These are phyloP conservation scores for Heteromormyrus szaboi DNA, from an alignment of 2,797 vertebrate genomes.

Conservation along the genomic window DNA sequence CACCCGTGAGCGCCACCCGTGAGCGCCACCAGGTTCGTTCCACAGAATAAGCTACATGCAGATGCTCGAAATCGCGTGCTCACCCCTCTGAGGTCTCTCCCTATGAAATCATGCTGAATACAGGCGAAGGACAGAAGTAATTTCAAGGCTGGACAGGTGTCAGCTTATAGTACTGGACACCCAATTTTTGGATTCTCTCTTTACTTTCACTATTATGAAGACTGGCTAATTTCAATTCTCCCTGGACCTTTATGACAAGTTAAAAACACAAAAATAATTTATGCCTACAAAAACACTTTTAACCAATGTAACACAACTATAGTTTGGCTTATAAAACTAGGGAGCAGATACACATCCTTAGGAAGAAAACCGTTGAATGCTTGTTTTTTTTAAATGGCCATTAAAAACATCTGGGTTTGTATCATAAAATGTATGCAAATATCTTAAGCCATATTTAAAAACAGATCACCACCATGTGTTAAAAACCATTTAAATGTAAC, in stretches of 20 bases:
- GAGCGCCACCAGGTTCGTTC: background rate
- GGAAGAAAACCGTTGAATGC: background rate
- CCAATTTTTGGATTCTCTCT: background rate
- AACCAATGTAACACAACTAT: background rate
- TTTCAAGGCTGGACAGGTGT: background rate
- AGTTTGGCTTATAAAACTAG: background rate
- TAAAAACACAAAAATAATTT: background rate
- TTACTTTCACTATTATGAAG: background rate
- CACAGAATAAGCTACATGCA: background rate
- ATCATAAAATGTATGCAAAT: background rate
- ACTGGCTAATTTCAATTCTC: background rate
- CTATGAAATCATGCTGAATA: background rate
- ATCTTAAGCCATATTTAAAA: background rate
- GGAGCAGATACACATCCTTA: background rate
- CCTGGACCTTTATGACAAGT: background rate
- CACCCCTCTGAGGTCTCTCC: background rate
- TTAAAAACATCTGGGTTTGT: conserved; percentile 6
- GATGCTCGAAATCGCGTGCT: background rate
- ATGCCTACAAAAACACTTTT: background rate
- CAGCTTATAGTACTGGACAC: background rate
- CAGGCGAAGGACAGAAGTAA: background rate
- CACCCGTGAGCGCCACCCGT: too few relatives aligned
- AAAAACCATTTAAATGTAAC: background rate
- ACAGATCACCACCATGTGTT: background rate
- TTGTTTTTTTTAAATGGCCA: background rate